Base-by-base conservation (phyloP, 2,888 invertebrate genomes). In the Noctua fimbriata region DNA sequence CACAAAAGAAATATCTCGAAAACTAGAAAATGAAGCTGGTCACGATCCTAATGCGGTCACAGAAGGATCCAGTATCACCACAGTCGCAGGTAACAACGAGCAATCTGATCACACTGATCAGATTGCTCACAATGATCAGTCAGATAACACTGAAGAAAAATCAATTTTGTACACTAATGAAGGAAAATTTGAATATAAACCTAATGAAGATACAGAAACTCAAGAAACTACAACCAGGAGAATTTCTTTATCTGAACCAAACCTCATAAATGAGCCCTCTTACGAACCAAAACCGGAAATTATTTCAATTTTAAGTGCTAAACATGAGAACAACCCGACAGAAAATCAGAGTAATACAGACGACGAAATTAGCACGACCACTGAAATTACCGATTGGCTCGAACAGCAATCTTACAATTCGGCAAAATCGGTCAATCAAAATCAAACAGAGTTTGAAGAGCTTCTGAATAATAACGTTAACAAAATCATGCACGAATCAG, bases 1-100 rank as follows among this genome's bases (percentile, higher is more conserved):
- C 36, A 78, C 73, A 70, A 60, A 71, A 28, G 74, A 83, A n/a
- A 72, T 69, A 32, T 72, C 71, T 28, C 73, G 79, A 55, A 93
- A 92, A 85, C 90, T 95, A 28, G 93, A 94, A 88, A 91, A 94
- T 73, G 94, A 94, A 85, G 93, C 97, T 0, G 94, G 58, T 28
- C 63, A 44, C 24, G 71, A 79, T 16, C n/a, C 55, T 44, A 32
- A 49, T 4, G 44, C 73, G 1, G 63, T 67, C 14, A 85, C 81
- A 49, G 82, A 83, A 24, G 77, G 63, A 65, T 41, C 81, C 24
- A 81, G 55, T 28, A 66, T 65, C 12, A 75, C 76, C 28, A 77
- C 84, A 79, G 74, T 76, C 76, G 36, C 69, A 71, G 81, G 89
- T 70, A 71, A 90, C 89, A 87, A 91, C 84, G 74, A 73, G 47